Evolutionary conservation across 1,140 invertebrate genomes (phyloP).

Genomic region (Trachymyrmex septentrionalis): DNA sequence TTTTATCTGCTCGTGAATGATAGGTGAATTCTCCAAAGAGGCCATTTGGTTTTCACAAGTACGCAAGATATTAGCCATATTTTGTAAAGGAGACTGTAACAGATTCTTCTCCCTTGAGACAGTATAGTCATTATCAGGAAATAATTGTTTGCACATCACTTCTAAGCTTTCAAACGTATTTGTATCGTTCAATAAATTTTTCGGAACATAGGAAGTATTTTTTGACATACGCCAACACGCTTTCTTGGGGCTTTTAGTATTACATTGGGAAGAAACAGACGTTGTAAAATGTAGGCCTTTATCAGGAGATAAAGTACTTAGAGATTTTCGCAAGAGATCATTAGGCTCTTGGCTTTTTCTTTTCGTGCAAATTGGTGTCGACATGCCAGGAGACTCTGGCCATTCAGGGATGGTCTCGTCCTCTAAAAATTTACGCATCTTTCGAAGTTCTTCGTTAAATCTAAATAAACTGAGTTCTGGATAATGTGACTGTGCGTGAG

Average conservation of each 20-base stretch:
- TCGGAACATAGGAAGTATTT: slow-evolving; percentile 32
- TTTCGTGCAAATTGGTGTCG: not conserved
- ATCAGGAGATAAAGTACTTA: not conserved
- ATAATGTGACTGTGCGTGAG: slow-evolving; percentile 11
- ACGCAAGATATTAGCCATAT: slow-evolving; percentile 61
- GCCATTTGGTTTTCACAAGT: slow-evolving; percentile 76
- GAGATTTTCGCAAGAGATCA: not conserved
- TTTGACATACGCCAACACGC: slow-evolving; percentile 52
- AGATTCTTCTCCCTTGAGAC: slow-evolving; percentile 23
- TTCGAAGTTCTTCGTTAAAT: slow-evolving; percentile 80
- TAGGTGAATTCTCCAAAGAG: slow-evolving; percentile 56
- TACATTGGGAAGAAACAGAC: slow-evolving; percentile 9
- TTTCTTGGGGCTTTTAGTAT: slow-evolving; percentile 43
- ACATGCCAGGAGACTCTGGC: slow-evolving; percentile 58
- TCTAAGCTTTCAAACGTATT: slow-evolving; percentile 76
- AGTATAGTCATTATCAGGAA: slow-evolving; percentile 37
- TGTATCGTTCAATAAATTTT: slow-evolving; percentile 13
- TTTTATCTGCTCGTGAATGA: not conserved
- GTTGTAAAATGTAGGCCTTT: not conserved
- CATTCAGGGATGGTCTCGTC: slow-evolving; percentile 81
- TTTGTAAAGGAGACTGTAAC: slow-evolving; percentile 44
- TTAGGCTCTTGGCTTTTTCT: not conserved
- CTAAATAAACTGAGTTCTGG: slow-evolving; percentile 75
- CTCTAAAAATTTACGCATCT: slow-evolving; percentile 82
- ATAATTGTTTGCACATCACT: slow-evolving; percentile 70